phyloP scores from a whole-genome alignment of 1,140 invertebrate genomes.

The Drosophila ogumai region DNA sequence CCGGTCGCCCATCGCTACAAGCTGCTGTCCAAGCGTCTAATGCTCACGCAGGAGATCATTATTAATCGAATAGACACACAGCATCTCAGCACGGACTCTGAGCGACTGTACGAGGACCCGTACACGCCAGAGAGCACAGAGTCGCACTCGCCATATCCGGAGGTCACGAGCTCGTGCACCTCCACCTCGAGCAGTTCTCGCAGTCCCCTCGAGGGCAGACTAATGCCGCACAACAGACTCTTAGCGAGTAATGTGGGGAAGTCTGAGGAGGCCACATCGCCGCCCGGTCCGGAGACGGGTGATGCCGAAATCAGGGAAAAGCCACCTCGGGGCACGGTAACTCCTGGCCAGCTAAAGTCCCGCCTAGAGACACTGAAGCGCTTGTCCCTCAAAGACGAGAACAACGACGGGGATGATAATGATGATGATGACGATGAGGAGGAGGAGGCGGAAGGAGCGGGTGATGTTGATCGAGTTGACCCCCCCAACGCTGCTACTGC shows the following conservation, averaged over 20 bases:
- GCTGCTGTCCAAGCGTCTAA: constrained; percentile 68
- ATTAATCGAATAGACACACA: constrained; percentile 86
- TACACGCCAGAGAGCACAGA: constrained; percentile 92
- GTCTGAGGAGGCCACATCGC: not conserved
- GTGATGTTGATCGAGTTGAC: constrained; percentile 69
- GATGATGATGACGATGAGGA: constrained; percentile 14
- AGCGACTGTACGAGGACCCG: constrained; percentile 87
- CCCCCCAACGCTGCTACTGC: constrained; percentile 24
- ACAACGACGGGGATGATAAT: constrained; percentile 14
- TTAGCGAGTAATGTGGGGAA: constrained; percentile 4
- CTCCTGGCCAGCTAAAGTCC: constrained; percentile 86
- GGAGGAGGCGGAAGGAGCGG: constrained; percentile 27
- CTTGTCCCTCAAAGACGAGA: constrained; percentile 45
- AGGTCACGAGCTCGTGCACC: constrained; percentile 64
- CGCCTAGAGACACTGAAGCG: constrained; percentile 83
- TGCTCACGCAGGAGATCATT: constrained; percentile 84
- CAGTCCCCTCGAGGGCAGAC: constrained; percentile 38
- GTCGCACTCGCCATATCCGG: constrained; percentile 89
- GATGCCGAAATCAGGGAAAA: constrained; percentile 30
- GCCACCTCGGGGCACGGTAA: constrained; percentile 76
- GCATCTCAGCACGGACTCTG: constrained; percentile 80
- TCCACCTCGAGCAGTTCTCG: constrained; percentile 55
- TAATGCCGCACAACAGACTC: constrained; percentile 4
- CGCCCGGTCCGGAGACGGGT: not conserved
- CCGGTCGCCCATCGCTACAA: constrained; percentile 52